phyloP scores from a whole-genome alignment of 1,140 invertebrate species.

The Drosophila repleta region DNA sequence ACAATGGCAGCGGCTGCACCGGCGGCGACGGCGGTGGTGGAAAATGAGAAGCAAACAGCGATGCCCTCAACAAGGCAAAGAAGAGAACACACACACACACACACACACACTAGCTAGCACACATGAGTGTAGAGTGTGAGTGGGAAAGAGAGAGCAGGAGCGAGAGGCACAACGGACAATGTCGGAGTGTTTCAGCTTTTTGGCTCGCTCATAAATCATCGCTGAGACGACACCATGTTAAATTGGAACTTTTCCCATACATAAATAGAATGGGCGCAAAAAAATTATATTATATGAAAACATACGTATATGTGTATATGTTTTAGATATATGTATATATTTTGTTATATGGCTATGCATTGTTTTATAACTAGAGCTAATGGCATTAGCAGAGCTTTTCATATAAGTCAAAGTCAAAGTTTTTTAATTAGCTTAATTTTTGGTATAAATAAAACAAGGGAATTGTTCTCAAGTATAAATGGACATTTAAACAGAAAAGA shows the following conservation, averaged over 20 bases:
- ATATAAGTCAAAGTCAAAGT: not conserved
- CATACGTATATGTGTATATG: slow-evolving; percentile 15
- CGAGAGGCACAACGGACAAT: slow-evolving; percentile 38
- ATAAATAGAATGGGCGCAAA: slow-evolving; percentile 62
- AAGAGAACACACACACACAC: slow-evolving; percentile 32
- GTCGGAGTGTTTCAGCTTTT: slow-evolving; percentile 71
- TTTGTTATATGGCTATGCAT: slow-evolving; percentile 4
- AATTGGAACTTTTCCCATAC: slow-evolving; percentile 82
- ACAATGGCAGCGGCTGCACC: slow-evolving; percentile 50
- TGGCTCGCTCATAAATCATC: slow-evolving; percentile 72
- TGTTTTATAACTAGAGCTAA: slow-evolving; percentile 6
- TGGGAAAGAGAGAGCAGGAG: slow-evolving; percentile 17
- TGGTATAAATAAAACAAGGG: not conserved
- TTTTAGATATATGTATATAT: slow-evolving; percentile 13
- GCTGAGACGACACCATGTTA: slow-evolving; percentile 80
- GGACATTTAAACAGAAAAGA: too few relatives aligned
- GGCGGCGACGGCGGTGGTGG: slow-evolving; percentile 34
- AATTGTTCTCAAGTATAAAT: not conserved
- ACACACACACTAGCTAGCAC: slow-evolving; percentile 8
- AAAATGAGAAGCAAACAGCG: slow-evolving; percentile 46
- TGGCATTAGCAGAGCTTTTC: not conserved
- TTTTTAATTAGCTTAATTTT: not conserved
- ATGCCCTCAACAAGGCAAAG: slow-evolving; percentile 36
- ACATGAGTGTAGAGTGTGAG: slow-evolving; percentile 13
- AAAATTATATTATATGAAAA: slow-evolving; percentile 14